Base-by-base conservation (phyloP, 2,113 vertebrate genomes). In the Colaptes auratus region DNA sequence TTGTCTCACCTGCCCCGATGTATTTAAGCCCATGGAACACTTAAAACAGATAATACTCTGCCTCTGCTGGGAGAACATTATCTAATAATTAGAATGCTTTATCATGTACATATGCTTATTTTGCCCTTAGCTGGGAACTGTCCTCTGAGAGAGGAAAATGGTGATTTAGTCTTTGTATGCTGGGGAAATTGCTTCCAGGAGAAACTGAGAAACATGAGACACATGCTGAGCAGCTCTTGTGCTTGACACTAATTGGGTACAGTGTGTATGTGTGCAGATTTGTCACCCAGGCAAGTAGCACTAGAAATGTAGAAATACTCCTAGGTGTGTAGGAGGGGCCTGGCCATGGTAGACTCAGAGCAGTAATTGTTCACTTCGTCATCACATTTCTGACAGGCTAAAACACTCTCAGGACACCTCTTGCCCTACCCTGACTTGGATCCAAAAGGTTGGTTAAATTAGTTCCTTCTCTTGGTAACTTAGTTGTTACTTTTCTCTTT, bases 321-420 rank as follows among this genome's bases (percentile, higher is more conserved):
- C 15, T 31, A 7, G 63, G 48, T 24, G 56, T 20, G 46, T 42
- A 89, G 91, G 91, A 95, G 77, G 28, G 31, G 72, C 82, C 16
- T 80, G 74, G 52, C 4, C 44, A 55, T 12, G 60, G 30, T 63
- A 76, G 1, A 12, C 11, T 60, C 44, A 28, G 17, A 86, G 52
- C 3, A 31, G n/a, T 55, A 55, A 88, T 30, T 86, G 84, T 36
- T 76, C 25, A 6, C 69, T 90, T 55, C 77, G 73, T 94, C 92
- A 96, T 39, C 72, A 35, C 75, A 69, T 83, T 90, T 93, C 86
- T 92, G 72, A 44, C 4, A 10, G 63, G 50, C 86, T 88, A 80
- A 82, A 78, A 61, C 71, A 65, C 21, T 77, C 50, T 59, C 21
- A 9, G 80, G 60, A 93, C 76, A 74, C 35, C 15, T 92, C 65